Evolutionary conservation across 1,140 invertebrate species (phyloP).

Genomic region (Hirudo medicinalis): DNA sequence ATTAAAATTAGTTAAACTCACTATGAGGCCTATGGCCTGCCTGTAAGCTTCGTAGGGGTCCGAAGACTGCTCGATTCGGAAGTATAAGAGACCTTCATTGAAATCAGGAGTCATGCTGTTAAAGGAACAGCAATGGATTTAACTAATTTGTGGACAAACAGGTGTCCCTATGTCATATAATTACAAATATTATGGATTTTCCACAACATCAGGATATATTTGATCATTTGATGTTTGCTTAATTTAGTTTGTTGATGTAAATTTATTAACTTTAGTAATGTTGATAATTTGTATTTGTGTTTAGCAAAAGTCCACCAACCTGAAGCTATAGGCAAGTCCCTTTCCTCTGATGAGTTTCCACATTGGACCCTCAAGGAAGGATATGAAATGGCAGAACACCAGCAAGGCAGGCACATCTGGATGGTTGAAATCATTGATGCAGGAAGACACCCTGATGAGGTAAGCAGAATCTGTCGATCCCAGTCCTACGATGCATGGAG

Average conservation of each 20-base stretch:
- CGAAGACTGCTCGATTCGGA: neutral
- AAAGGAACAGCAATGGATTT: neutral
- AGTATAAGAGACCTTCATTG: neutral
- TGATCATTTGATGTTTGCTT: too few relatives aligned
- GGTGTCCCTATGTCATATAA: neutral
- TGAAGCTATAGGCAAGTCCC: slow-evolving; percentile 68
- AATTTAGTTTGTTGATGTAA: neutral
- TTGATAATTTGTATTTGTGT: slow-evolving; percentile 27
- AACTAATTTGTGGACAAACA: neutral
- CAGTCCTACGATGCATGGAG: slow-evolving; percentile 57
- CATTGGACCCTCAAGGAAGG: slow-evolving; percentile 75
- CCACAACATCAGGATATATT: too few relatives aligned
- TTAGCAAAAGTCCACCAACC: slow-evolving; percentile 26
- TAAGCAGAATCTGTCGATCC: slow-evolving; percentile 68
- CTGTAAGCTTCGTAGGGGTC: neutral
- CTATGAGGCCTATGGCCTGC: neutral
- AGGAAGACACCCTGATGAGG: slow-evolving; percentile 53
- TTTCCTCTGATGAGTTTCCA: slow-evolving; percentile 69
- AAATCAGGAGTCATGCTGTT: neutral
- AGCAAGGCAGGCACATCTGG: slow-evolving; percentile 57
- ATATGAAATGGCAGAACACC: slow-evolving; percentile 70
- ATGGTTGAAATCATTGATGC: slow-evolving; percentile 50
- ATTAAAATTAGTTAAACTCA: neutral
- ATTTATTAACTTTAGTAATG: slow-evolving; percentile 40
- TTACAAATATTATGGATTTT: neutral